Conservation (phyloP, 2,113 vertebrate genomes). For the Carlito syrichta region DNA sequence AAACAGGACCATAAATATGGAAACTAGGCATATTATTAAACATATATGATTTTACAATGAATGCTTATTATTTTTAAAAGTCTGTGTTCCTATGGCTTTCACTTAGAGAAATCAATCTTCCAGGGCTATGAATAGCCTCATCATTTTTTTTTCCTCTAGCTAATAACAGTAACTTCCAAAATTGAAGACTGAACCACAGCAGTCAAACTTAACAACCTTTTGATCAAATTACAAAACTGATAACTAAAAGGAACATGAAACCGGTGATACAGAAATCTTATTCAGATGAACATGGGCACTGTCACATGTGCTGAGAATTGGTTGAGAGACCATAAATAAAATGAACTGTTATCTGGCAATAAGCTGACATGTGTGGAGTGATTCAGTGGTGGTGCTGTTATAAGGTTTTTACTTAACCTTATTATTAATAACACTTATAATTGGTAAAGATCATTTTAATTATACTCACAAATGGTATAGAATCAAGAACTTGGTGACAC, state of each 20-base stretch:
- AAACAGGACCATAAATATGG: slow-evolving; percentile 62
- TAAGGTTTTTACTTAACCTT: slow-evolving; percentile 8
- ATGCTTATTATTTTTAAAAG: slow-evolving; percentile 66
- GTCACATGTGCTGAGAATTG: background rate
- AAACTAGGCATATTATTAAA: slow-evolving; percentile 62
- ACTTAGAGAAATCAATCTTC: slow-evolving; percentile 53
- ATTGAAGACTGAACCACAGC: background rate
- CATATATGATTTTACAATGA: slow-evolving; percentile 58
- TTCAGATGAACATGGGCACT: accelerated
- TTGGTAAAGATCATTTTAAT: slow-evolving; percentile 18
- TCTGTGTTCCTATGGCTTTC: slow-evolving; percentile 47
- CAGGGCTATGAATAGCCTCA: background rate
- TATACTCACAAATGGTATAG: background rate
- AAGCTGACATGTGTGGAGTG: background rate
- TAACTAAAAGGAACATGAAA: slow-evolving; percentile 11
- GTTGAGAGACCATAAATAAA: background rate
- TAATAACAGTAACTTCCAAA: slow-evolving; percentile 57
- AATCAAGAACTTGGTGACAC: slow-evolving; percentile 17
- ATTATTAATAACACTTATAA: background rate
- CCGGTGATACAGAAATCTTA: background rate
- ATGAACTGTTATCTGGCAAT: background rate
- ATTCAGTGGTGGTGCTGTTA: background rate
- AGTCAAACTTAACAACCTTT: background rate
- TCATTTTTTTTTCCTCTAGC: slow-evolving; percentile 25
- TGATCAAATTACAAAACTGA: background rate